phyloP scores from a whole-genome alignment of 1,140 invertebrate species.

The Hyles euphorbiae region DNA sequence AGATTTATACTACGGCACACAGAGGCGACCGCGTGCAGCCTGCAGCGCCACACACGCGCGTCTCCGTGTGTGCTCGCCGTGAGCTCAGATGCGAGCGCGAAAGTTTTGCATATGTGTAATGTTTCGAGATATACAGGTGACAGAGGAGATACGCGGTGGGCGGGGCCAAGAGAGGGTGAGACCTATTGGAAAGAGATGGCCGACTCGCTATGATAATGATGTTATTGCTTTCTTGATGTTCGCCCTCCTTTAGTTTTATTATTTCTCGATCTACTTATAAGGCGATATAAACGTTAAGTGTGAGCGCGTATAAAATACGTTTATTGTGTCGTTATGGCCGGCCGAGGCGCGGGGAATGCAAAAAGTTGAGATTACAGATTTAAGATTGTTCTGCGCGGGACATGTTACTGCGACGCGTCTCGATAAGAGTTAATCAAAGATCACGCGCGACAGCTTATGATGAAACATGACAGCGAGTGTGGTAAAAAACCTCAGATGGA shows the following conservation, averaged over 20 bases:
- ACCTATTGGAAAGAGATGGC: slow-evolving; percentile 73
- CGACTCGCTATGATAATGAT: slow-evolving; percentile 73
- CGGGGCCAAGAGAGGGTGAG: slow-evolving; percentile 65
- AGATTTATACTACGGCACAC: slow-evolving; percentile 63
- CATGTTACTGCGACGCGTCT: slow-evolving; percentile 28
- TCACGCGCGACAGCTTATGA: slow-evolving; percentile 28
- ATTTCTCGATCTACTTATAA: slow-evolving; percentile 74
- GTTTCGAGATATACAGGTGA: slow-evolving; percentile 74
- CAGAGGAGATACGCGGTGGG: slow-evolving; percentile 68
- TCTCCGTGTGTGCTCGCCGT: slow-evolving; percentile 27
- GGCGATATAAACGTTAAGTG: slow-evolving; percentile 72
- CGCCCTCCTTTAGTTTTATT: slow-evolving; percentile 72
- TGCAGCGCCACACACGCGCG: slow-evolving; percentile 6
- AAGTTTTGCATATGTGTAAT: slow-evolving; percentile 75
- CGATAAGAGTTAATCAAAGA: slow-evolving; percentile 49
- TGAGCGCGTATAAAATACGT: slow-evolving; percentile 70
- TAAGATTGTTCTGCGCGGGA: slow-evolving; percentile 43
- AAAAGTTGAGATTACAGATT: slow-evolving; percentile 63
- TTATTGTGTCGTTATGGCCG: slow-evolving; percentile 64
- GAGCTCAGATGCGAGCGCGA: slow-evolving; percentile 51
- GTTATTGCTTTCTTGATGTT: slow-evolving; percentile 75
- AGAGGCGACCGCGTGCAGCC: slow-evolving; percentile 16
- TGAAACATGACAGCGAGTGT: slow-evolving; percentile 19
- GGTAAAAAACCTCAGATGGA: no score
- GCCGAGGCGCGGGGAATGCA: slow-evolving; percentile 44